A percentile compares a stretch with the other conserved stretches of the same genome.
Conservation (phyloP, 2,113 vertebrate genomes). For the Sturnira hondurensis region DNA sequence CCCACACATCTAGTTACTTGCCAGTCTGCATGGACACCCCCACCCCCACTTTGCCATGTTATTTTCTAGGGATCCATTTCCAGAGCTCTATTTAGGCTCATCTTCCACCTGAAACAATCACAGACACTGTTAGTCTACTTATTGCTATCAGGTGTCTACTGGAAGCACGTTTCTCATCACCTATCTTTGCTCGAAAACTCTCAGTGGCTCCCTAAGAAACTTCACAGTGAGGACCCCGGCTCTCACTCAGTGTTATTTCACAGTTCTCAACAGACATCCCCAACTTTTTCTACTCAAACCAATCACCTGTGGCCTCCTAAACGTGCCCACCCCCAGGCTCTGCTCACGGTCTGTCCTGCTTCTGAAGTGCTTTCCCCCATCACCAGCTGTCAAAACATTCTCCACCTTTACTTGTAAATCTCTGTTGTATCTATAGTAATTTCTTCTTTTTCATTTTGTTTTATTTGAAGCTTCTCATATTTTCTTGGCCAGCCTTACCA, state of each 20-base stretch:
- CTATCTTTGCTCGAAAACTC: background rate
- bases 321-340: background rate
- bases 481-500: background rate
- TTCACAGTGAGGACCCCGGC: background rate
- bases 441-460: background rate
- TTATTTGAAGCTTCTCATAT: background rate
- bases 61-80: background rate
- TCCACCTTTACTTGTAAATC: background rate
- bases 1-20: background rate
- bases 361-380: background rate
- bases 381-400: background rate
- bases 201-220: background rate
- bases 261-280: background rate
- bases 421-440: background rate
- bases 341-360: background rate
- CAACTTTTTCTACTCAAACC: background rate
- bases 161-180: background rate
- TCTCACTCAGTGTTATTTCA: background rate
- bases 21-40: background rate
- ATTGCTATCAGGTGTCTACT: background rate
- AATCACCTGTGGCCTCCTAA: background rate
- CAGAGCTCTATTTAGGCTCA: background rate
- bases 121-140: background rate
- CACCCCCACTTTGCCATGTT: too few relatives aligned
- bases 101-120: background rate